Base-by-base conservation (phyloP, 2,888 invertebrate species). In the Drosophila rellima region DNA sequence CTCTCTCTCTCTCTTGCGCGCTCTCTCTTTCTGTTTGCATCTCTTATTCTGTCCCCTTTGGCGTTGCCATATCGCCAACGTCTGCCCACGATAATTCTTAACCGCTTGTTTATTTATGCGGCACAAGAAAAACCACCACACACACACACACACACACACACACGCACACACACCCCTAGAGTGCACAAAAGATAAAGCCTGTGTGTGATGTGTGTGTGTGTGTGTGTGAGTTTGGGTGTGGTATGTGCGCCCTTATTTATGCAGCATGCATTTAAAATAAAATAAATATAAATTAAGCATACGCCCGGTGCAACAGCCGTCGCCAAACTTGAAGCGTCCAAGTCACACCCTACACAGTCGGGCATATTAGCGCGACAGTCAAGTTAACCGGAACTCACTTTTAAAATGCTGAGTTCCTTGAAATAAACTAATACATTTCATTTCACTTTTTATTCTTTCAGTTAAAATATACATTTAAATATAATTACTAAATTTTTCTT, bases 251-350 rank as follows among this genome's bases (percentile, higher is more conserved):
- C 79, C 83, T 84, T 84, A 83, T 87, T 87, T 87, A 83, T 82
- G 85, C 83, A 75, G 75, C 82, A 80, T 87, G 75, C 83, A 83
- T 84, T 83, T 84, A 84, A 83, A 83, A 83, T 83, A 87, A 83
- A 87, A 83, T 83, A 83, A 78, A 87, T 87, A 87, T 84, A 83
- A 83, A 83, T 83, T 87, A 83, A 83, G 88, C 83, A 84, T 84
- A 82, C 82, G 80, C 75, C 80, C 79, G 73, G 74, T 78, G 77
- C 78, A 75, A 73, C 73, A 55, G 80, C 63, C 68, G 68, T 47
- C 68, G 78, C 35, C 47, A 55, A 47, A 54, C 20, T 57, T 69
- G 55, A 57, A 52, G 56, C 67, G 29, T 35, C 31, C 57, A 48
- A 50, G 31, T 60, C 23, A 7, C 40, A 59, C 52, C 48, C 40